Percentiles rank a stretch among this genome's conserved stretches.
Conservation (phyloP, 2,113 vertebrate species). For the Dromas ardeola region DNA sequence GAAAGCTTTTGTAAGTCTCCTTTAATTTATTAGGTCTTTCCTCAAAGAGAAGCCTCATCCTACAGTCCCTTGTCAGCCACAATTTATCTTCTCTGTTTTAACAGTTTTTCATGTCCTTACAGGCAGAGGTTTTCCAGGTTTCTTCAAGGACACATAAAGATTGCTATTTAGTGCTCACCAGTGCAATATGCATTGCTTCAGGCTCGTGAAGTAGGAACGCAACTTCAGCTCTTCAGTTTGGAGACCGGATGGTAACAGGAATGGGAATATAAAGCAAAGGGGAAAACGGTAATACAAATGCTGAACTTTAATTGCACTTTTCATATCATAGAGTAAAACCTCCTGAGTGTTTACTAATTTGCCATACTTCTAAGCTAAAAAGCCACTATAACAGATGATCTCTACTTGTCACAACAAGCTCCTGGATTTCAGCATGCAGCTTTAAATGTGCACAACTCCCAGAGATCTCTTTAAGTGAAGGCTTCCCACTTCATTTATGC, state of each 20-base stretch:
- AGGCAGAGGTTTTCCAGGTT: neutral
- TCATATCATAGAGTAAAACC: neutral
- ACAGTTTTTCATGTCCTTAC: neutral
- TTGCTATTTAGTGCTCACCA: neutral
- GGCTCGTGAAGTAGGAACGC: neutral
- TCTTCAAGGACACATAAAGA: neutral
- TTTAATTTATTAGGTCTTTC: slow-evolving; percentile 32
- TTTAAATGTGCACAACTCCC: neutral
- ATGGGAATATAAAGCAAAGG: neutral
- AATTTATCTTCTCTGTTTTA: neutral
- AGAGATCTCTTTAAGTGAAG: neutral
- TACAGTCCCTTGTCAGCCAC: neutral
- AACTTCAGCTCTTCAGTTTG: neutral
- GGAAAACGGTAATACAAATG: neutral
- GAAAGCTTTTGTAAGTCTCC: neutral
- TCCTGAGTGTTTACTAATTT: neutral
- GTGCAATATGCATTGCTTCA: neutral
- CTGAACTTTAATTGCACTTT: neutral
- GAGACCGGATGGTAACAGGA: neutral
- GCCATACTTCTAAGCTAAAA: neutral
- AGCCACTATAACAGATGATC: neutral
- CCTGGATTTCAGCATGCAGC: neutral
- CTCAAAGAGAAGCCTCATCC: neutral
- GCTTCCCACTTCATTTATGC: neutral
- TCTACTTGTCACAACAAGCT: neutral